These are phyloP conservation scores for Colletes collaris DNA, from an alignment of 2,888 invertebrate species.

Conservation along the genomic window DNA sequence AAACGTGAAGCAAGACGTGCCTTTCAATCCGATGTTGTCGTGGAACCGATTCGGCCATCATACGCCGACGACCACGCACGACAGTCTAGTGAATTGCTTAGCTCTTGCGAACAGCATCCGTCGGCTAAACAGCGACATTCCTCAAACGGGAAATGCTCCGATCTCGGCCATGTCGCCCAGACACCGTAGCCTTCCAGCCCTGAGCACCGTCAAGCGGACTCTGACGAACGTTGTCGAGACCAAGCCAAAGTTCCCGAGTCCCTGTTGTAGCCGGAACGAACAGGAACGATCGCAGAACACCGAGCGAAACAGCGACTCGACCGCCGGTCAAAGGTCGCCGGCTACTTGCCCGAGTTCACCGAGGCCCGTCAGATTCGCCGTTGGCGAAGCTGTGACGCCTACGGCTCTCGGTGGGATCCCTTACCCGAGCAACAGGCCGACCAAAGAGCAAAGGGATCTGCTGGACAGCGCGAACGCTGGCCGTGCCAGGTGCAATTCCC, in stretches of 20 bases:
- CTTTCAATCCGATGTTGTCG: constrained; percentile 86
- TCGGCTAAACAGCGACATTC: constrained; percentile 80
- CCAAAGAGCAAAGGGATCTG: constrained; percentile 61
- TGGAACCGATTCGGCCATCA: constrained; percentile 50
- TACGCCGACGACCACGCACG: constrained; percentile 56
- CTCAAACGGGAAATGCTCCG: constrained; percentile 75
- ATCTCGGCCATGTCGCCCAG: constrained; percentile 86
- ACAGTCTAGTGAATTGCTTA: constrained; percentile 56
- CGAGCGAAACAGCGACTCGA: constrained; percentile 21
- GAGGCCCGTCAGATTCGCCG: constrained; percentile 87
- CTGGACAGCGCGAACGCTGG: constrained; percentile 65
- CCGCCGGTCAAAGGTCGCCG: constrained; percentile 69
- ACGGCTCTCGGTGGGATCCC: constrained; percentile 54
- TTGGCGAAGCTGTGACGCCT: constrained; percentile 87
- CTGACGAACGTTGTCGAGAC: constrained; percentile 36
- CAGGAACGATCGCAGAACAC: constrained; percentile 38
- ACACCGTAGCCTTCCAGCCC: constrained; percentile 88
- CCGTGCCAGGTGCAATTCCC: constrained; percentile 87
- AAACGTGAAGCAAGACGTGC: constrained; percentile 90
- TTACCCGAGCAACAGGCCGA: constrained; percentile 43
- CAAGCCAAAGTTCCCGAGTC: constrained; percentile 32
- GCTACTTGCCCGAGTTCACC: constrained; percentile 80
- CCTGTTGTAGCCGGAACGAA: constrained; percentile 41
- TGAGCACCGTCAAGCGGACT: constrained; percentile 59
- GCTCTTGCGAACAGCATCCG: constrained; percentile 71